These are phyloP conservation scores for Hydrozoanthus tunicans DNA, from an alignment of 64 coral and sea anemone genomes.

Conservation along the genomic window DNA sequence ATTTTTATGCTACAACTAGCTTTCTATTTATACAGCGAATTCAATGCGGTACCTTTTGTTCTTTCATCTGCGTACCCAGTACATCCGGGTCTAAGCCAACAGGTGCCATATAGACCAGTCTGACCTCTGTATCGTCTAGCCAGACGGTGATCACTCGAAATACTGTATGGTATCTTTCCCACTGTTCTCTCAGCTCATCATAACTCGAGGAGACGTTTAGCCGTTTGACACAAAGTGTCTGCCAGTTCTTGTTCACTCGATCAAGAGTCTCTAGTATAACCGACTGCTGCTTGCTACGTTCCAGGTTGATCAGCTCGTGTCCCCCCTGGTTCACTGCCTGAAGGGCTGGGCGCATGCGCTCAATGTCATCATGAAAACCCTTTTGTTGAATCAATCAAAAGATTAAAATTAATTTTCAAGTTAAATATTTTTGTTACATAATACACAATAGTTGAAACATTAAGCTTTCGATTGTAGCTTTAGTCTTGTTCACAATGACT, in stretches of 20 bases:
- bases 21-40: neutral
- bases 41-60: conserved; percentile 79
- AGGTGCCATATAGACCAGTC: conserved; percentile 74
- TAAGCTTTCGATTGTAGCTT: too few relatives aligned
- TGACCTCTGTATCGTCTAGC: conserved; percentile 86
- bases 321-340: conserved; percentile 97
- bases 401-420: neutral
- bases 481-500: too few relatives aligned
- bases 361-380: conserved; percentile 94
- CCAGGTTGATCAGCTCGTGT: conserved; percentile 92
- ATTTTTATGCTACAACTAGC: neutral
- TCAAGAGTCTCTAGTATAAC: conserved; percentile 89
- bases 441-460: too few relatives aligned
- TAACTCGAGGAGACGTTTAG: conserved; percentile 81
- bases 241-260: conserved; percentile 94
- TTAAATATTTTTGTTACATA: too few relatives aligned
- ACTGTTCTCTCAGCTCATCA: conserved; percentile 87
- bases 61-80: conserved; percentile 80
- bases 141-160: conserved; percentile 76
- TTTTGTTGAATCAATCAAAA: conserved; percentile 5
- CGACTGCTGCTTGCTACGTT: conserved; percentile 86
- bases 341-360: conserved; percentile 81
- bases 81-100: conserved; percentile 96
- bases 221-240: conserved; percentile 87
- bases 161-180: conserved; percentile 79